Base-by-base conservation (phyloP, 2,113 vertebrate species). In the Ictalurus punctatus region DNA sequence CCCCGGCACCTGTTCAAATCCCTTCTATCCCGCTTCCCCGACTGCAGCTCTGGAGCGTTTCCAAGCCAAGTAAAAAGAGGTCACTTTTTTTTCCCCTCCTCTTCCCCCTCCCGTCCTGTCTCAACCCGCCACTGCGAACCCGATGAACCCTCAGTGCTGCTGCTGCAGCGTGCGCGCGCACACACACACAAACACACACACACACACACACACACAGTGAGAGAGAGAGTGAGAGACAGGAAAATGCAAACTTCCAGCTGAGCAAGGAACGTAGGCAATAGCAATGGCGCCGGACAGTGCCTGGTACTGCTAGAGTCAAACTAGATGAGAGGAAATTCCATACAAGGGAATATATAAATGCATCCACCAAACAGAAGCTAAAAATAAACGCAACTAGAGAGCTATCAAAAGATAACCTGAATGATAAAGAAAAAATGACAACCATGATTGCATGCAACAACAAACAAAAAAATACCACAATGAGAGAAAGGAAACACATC, bases 61-160 rank as follows among this genome's bases (percentile, higher is more conserved):
- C 91, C 92, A 92, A 90, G 87, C 79, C 79, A 89, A 92, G 91
- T 91, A 89, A 92, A 92, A 92, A 65, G 89, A 92, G 92, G 92
- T 92, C 91, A 92, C 86, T 83, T 84, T 63, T 61, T 61, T 61
- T 89, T 86, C 17, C 21, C 30, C 17, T 13, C 21, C 58, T 37
- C 59, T 37, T 34, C 17, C 84, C 56, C 81, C 85, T 30, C 76
- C 84, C 37, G 52, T 40, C 84, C 58, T 58, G 59, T 80, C 76
- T 63, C 71, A 74, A 67, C 85, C 90, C 74, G 80, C 92, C 86
- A 73, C 84, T 85, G 76, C 85, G 89, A 92, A 92, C 92, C 89
- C 83, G 19, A 48, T 91, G 92, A 92, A 92, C 92, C 91, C 86
- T 54, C 83, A n/a, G 84, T 61, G 37, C 89, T 89, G 84, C 89